Evolutionary conservation across 2,888 invertebrate genomes (phyloP).

Genomic region (Tupiocoris notatus): DNA sequence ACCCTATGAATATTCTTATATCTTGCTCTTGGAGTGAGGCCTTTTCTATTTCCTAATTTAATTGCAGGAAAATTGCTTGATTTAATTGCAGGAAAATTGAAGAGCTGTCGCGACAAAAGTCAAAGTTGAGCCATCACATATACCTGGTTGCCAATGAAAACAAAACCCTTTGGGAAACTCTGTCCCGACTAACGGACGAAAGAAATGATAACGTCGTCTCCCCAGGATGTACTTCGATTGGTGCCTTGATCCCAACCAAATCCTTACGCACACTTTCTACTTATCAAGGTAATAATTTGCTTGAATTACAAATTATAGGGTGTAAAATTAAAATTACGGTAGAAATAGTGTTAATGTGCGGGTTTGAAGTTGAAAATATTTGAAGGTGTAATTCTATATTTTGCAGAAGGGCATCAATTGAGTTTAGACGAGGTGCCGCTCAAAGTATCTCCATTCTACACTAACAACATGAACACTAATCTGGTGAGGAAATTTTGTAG

Average conservation of each 20-base stretch:
- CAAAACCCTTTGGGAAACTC: conserved; percentile 72
- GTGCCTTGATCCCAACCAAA: conserved; percentile 44
- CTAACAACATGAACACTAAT: conserved; percentile 60
- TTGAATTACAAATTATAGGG: too few species aligned
- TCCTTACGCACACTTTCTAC: conserved; percentile 40
- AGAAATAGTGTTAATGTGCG: too few species aligned
- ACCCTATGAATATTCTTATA: too few species aligned
- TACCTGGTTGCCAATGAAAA: conserved; percentile 81
- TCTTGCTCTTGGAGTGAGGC: too few species aligned
- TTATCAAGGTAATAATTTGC: conserved; percentile 37
- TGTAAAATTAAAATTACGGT: too few species aligned
- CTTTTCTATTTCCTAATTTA: too few species aligned
- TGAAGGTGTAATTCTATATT: too few species aligned
- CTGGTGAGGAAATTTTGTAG: too few species aligned
- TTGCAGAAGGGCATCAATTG: conserved; percentile 52
- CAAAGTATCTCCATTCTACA: conserved; percentile 67
- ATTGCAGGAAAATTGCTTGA: too few species aligned
- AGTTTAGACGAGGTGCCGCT: conserved; percentile 77
- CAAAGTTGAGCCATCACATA: conserved; percentile 72
- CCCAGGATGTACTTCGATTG: neutral
- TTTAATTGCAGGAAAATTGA: conserved; percentile 67
- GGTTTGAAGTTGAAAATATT: too few species aligned
- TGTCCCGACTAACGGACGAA: conserved; percentile 64
- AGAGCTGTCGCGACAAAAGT: conserved; percentile 71
- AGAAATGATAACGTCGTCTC: conserved; percentile 58